Percentiles rank a stretch among this genome's conserved stretches.
Conservation (phyloP, 2,113 vertebrate genomes). For the Brachypodius melanocephalos region DNA sequence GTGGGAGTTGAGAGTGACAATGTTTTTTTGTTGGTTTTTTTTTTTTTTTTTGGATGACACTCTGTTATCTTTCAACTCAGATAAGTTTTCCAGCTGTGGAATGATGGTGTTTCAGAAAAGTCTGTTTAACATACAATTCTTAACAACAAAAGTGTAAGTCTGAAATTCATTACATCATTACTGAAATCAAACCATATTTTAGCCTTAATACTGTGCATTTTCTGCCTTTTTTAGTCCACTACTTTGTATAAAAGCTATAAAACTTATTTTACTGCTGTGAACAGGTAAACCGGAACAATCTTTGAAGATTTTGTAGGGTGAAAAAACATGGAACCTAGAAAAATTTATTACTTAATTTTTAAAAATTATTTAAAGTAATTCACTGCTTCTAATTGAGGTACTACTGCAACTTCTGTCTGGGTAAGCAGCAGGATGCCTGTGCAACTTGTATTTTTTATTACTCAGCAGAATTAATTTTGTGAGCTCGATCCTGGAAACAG, state of each 20-base stretch:
- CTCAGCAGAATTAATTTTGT: not conserved
- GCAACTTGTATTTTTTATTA: not conserved
- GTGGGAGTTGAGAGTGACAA: not conserved
- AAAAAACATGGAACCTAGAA: not conserved
- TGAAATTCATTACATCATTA: not conserved
- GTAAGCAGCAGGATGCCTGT: not conserved
- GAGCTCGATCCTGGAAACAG: not conserved
- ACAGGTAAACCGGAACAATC: not conserved
- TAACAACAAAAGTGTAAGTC: not conserved
- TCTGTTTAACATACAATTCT: not conserved
- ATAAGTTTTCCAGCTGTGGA: not conserved
- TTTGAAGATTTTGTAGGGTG: not conserved
- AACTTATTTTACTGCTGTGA: not conserved
- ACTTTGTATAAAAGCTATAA: not conserved
- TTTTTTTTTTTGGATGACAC: not conserved
- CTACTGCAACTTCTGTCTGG: not conserved
- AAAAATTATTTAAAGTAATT: not conserved
- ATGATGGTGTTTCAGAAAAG: not conserved
- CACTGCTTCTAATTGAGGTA: not conserved
- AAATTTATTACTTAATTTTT: not conserved
- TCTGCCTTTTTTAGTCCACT: not conserved
- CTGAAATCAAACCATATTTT: not conserved
- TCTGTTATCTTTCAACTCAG: not conserved
- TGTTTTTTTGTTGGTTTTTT: no score
- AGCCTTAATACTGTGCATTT: not conserved